Percentiles rank a stretch among this genome's conserved stretches.
These are phyloP conservation scores for Camponotus floridanus DNA, from an alignment of 1,140 invertebrate genomes.

Conservation along the genomic window DNA sequence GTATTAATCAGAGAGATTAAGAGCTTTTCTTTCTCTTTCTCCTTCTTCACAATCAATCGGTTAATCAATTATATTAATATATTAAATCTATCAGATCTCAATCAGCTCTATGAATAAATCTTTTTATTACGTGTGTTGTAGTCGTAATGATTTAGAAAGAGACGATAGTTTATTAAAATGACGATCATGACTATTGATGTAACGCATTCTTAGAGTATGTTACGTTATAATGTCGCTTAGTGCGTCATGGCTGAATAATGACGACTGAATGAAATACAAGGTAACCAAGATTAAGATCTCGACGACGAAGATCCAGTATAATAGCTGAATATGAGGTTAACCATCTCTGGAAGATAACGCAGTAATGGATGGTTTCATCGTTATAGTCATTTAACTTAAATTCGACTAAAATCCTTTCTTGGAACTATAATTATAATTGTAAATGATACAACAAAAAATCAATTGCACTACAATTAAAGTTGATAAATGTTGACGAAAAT, in stretches of 20 bases:
- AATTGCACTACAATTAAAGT: not conserved
- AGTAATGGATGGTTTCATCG: not conserved
- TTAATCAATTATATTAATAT: not conserved
- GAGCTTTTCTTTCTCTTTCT: conserved; percentile 23
- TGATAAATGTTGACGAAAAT: not conserved
- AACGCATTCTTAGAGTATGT: not conserved
- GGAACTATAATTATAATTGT: not conserved
- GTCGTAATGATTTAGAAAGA: not conserved
- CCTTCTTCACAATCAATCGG: conserved; percentile 18
- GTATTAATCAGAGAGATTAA: conserved; percentile 78
- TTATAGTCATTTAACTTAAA: not conserved
- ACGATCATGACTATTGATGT: not conserved
- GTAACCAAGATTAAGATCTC: not conserved
- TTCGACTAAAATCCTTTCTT: not conserved
- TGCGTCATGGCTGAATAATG: not conserved
- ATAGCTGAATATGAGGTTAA: not conserved
- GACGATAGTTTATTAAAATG: not conserved
- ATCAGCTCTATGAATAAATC: too few relatives aligned
- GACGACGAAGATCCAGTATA: not conserved
- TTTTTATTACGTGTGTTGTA: not conserved
- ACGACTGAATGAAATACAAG: not conserved
- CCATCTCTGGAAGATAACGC: conserved; percentile 8
- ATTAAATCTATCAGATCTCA: not conserved
- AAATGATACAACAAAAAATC: not conserved
- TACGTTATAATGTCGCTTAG: not conserved